Evolutionary conservation across 2,113 vertebrate genomes (phyloP), one percentile per base, ranked within the genome.

Genomic region (Pithys albifrons): DNA sequence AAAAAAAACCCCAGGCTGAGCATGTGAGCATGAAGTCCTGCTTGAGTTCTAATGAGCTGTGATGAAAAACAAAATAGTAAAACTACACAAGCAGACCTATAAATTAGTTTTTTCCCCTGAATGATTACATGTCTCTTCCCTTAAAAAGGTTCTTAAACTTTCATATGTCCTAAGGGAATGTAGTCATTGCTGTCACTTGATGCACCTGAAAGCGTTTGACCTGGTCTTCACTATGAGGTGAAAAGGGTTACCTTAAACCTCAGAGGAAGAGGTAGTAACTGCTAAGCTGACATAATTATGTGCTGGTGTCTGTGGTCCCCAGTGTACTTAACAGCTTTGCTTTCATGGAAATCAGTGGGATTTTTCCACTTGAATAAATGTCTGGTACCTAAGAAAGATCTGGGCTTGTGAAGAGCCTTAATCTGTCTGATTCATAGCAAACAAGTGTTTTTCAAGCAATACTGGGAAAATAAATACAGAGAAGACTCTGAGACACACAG

Each of bases 281-380:
- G 86, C 52, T 95, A 93, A 91, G 43, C 59, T 78, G 73, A 33
- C 54, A 20, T 89, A 95, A 91, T 91, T 84, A 78, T 45, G 35
- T 84, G 76, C 2, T 9, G 2, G 1, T 86, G 54, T 71, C 61
- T 76, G 33, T 84, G 69, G 73, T 16, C 52, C 54, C 22, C 43
- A 35, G 43, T 57, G 33, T 51, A 74, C 65, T 92, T 77, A 83
- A 74, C n/a, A 89, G 72, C 39, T 93, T 89, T 91, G 33, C 35
- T 87, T 88, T 84, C 52, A 57, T 75, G 73, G 72, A 84, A 62
- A 84, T 71, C 39, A 39, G 39, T 77, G 27, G 55, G 64, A 77
- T 77, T 96, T 90, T 86, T 84, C 33, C 37, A 62, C 45, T 71
- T 64, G 24, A 91, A 58, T 65, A 76, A 65, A 72, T 85, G 67